Evolutionary conservation across 2,888 invertebrate species (phyloP).

Genomic region (Nephrotoma flavescens): DNA sequence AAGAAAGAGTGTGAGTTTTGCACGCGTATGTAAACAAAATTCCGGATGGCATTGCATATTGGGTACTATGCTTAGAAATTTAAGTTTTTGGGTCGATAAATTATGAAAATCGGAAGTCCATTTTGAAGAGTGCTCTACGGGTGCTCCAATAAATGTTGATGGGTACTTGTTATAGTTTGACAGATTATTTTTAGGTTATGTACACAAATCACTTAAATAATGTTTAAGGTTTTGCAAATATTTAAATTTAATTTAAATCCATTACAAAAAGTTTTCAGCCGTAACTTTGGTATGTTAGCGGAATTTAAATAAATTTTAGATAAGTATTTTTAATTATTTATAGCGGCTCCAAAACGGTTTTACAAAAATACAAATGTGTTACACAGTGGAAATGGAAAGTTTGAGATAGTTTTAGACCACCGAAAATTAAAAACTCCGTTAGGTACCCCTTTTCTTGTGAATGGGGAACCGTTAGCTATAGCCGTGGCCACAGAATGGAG

Average conservation of each 20-base stretch:
- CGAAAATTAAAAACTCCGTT: constrained; percentile 80
- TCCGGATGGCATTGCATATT: too few species aligned
- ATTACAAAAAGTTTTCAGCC: neutral
- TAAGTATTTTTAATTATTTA: neutral
- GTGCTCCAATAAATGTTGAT: neutral
- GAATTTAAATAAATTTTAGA: neutral
- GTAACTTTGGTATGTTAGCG: neutral
- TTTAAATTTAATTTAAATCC: neutral
- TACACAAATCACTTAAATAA: neutral
- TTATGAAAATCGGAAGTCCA: too few species aligned
- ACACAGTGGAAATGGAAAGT: constrained; percentile 46
- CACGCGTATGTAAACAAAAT: too few species aligned
- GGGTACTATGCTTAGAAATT: too few species aligned
- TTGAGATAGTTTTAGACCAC: constrained; percentile 80
- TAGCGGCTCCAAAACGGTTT: constrained; percentile 42
- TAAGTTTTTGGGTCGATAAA: too few species aligned
- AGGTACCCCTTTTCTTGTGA: constrained; percentile 60
- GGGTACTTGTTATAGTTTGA: too few species aligned
- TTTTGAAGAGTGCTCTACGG: neutral
- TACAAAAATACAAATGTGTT: constrained; percentile 59
- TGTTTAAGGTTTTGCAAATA: neutral
- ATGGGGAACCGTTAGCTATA: constrained; percentile 76
- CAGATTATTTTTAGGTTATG: neutral
- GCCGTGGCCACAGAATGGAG: constrained; percentile 94
- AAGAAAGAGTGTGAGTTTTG: too few species aligned